phyloP scores from a whole-genome alignment of 2,888 invertebrate genomes.

The Boloria euphrosyne region DNA sequence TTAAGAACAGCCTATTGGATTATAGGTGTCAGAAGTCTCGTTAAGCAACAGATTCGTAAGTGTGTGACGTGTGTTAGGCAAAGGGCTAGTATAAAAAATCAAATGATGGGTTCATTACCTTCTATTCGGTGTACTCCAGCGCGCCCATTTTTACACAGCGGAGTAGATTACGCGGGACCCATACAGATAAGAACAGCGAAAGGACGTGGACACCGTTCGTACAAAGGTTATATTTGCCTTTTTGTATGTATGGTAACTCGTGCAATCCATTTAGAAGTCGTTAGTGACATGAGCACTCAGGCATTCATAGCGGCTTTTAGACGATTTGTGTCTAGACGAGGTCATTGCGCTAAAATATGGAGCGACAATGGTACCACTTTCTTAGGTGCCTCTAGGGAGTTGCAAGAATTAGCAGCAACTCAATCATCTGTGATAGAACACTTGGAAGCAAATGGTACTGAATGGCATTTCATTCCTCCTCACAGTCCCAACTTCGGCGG shows the following conservation, averaged over 20 bases:
- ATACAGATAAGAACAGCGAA: slow-evolving; percentile 25
- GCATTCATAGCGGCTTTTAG: slow-evolving; percentile 41
- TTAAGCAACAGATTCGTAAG: slow-evolving; percentile 20
- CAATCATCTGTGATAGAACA: slow-evolving; percentile 15
- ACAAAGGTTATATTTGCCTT: slow-evolving; percentile 34
- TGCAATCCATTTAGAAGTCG: slow-evolving; percentile 36
- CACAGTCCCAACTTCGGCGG: slow-evolving; percentile 40
- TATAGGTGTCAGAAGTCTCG: neutral
- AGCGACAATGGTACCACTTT: slow-evolving; percentile 46
- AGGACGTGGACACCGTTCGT: slow-evolving; percentile 30
- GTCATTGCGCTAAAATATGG: slow-evolving; percentile 38
- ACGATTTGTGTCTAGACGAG: slow-evolving; percentile 41
- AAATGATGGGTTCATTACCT: slow-evolving; percentile 30
- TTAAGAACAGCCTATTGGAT: slow-evolving; percentile 39
- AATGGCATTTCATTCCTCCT: slow-evolving; percentile 42
- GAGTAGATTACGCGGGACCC: slow-evolving; percentile 37
- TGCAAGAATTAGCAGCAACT: slow-evolving; percentile 19
- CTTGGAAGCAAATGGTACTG: slow-evolving; percentile 19
- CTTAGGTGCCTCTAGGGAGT: slow-evolving; percentile 36
- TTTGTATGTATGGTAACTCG: slow-evolving; percentile 4
- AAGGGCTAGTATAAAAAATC: slow-evolving; percentile 19
- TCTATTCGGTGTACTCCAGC: slow-evolving; percentile 21
- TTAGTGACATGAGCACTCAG: slow-evolving; percentile 34
- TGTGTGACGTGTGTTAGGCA: slow-evolving; percentile 26
- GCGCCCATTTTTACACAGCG: slow-evolving; percentile 29